Base-by-base conservation (phyloP, 35 echinoderm and acorn worm species). In the Chiridota heheva region DNA sequence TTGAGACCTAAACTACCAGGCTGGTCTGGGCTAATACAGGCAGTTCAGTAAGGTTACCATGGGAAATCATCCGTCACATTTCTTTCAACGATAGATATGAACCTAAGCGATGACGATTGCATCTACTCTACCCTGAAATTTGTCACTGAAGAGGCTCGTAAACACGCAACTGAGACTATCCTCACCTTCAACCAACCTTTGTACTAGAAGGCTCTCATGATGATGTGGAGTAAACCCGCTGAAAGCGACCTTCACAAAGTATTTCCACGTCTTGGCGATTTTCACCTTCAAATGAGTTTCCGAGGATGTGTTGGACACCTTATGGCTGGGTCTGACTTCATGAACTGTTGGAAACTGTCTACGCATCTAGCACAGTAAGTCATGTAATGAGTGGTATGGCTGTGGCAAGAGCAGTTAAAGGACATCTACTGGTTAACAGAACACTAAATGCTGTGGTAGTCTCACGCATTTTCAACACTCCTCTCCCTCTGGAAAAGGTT, bases 231-330 rank as follows among this genome's bases (percentile, higher is more conserved):
- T 41, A 58, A 60, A 62, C 76, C 76, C 1, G 18, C 25, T 13
- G 76, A 80, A 17, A 80, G 76, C 49, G 37, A 80, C 44, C 58
- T 80, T 40, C 44, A 28, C 18, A 63, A 15, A 38, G 37, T 63
- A 3, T n/a, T 80, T 4, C 25, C 41, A 26, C 76, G 76, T 20
- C 34, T 80, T 36, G 2, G 17, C 37, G 3, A 35, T 82, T 48
- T 58, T 82, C 32, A 79, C n/a, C 44, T 47, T 1, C 42, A 79
- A 32, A 79, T 81, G 78, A 81, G 78, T 72, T 84, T 84, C 40
- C 64, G 71, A 3, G 66, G 86, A 13, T 56, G 75, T 37, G 72
- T 89, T 81, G 86, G 86, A 15, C 65, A 89, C 63, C 18, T 89
- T 2, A 81, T 89, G 86, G 48, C 63, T 29, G 75, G 75, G 2